Base-by-base conservation (phyloP, 2,113 vertebrate genomes). In the Alectura lathami region DNA sequence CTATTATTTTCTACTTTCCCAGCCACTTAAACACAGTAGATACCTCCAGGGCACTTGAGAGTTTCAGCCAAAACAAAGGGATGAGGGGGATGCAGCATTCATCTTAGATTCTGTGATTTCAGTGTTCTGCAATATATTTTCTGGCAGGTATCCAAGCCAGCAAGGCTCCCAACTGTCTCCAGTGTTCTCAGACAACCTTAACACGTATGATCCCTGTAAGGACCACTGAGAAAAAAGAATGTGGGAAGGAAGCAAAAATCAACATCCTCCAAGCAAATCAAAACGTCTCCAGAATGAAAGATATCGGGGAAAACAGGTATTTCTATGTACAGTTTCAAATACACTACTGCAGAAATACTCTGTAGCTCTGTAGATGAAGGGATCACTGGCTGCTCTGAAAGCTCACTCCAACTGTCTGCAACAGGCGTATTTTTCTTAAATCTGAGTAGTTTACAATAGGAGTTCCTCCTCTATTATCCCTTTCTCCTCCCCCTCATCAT, bases 1-100 rank as follows among this genome's bases (percentile, higher is more conserved):
- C 88, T 93, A 90, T 89, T 96, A 93, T 90, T 91, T 96, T 91
- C 85, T 95, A 90, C 91, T 96, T 97, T 96, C 93, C 96, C 96
- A 97, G 91, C 83, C 88, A 86, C 93, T 96, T 95, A 83, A 90
- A 63, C 40, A 64, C 72, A 90, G 89, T 11, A 90, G 94, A 91
- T 90, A 77, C 85, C 94, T 94, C 80, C 83, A 91, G 94, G 91
- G 96, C 88, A 95, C 68, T 91, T 70, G 34, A 67, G 93, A 91
- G 91, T 96, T 96, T 95, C 93, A 95, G 91, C 85, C 93, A 91
- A 96, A 91, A 95, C 64, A 78, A 83, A 96, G 69, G 64, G 72
- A 77, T 57, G 59, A 88, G 72, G 78, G 79, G 89, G 68, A 91
- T 96, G 88, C 88, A 93, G 91, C 88, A 94, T 86, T 91, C 85